phyloP scores from a whole-genome alignment of 2,113 vertebrate species.

The Phaethornis superciliosus region DNA sequence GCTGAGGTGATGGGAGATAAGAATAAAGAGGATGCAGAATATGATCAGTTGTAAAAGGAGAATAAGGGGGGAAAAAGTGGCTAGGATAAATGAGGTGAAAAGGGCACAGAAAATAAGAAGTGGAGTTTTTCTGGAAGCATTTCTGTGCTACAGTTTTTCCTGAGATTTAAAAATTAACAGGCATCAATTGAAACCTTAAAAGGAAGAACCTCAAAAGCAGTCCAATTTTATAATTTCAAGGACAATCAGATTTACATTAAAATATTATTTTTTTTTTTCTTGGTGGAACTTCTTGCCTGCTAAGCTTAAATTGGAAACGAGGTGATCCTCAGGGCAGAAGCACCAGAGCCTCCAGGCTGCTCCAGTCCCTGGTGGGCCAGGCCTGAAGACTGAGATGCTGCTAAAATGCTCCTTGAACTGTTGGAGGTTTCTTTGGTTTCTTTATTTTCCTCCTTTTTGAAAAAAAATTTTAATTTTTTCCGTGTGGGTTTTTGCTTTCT shows the following conservation, averaged over 20 bases:
- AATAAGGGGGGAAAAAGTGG: neutral
- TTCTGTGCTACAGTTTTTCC: neutral
- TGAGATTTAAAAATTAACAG: neutral
- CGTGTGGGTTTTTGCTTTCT: slow-evolving; percentile 65
- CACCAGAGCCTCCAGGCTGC: accelerated
- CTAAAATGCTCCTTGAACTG: slow-evolving; percentile 39
- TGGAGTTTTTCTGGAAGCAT: neutral
- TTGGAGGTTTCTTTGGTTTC: slow-evolving; percentile 55
- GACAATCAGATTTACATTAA: accelerated
- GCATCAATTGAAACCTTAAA: neutral
- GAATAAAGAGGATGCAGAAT: slow-evolving; percentile 36
- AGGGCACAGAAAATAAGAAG: slow-evolving; percentile 40
- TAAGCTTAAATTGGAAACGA: accelerated
- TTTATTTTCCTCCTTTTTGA: neutral
- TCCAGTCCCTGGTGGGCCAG: accelerated
- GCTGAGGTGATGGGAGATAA: neutral
- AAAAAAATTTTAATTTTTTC: neutral
- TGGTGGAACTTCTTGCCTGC: neutral
- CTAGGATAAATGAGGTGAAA: slow-evolving; percentile 15
- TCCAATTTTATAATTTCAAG: neutral
- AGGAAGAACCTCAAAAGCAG: neutral
- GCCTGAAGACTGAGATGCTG: neutral
- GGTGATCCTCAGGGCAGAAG: accelerated
- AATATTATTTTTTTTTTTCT: too few relatives aligned
- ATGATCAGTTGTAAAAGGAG: slow-evolving; percentile 11